Evolutionary conservation across 2,888 invertebrate species (phyloP), one percentile per base, ranked within the genome.

Genomic region (Lobophora halterata): DNA sequence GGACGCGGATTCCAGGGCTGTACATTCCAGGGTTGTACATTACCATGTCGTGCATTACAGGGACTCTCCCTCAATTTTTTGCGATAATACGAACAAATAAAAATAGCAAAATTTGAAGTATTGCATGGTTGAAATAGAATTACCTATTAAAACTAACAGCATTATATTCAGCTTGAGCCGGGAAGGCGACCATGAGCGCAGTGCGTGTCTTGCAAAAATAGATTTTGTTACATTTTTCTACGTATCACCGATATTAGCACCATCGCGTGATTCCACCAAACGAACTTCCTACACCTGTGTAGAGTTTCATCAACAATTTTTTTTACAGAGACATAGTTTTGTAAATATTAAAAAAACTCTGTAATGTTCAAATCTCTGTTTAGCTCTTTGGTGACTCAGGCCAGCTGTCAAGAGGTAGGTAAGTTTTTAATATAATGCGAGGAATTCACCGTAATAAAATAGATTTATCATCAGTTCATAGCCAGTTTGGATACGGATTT

Each of bases 371-470:
- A 83, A 82, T 83, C 88, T 82, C 88, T 90, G 88, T 88, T 80
- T 68, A 86, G 88, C 77, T 87, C 88, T 80, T 78, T 91, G 73
- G 79, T 91, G 71, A 86, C 89, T 72, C 88, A 89, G 81, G 91
- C 91, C 79, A 89, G 89, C 86, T 91, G 91, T 90, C 91, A 91
- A 91, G 92, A 93, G 93, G 93, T 93, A 88, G 91, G 92, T 91
- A 91, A 91, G 91, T 91, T 87, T 85, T 75, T 64, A 45, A 52
- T 50, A 43, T 54, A 40, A 52, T 50, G 43, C 31, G 25, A 28
- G 48, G 29, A 42, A 21, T 31, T 41, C n/a, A n/a, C n/a, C n/a
- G n/a, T 30, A 40, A 40, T 32, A 16, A 20, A 25, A 23, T 14
- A 2, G 17, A 2, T 17, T 17, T 17, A n/a, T n/a, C 17, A 5